Evolutionary conservation across 2,888 invertebrate genomes (phyloP), one percentile per base, ranked within the genome.

Genomic region (Drosophila ezoana): DNA sequence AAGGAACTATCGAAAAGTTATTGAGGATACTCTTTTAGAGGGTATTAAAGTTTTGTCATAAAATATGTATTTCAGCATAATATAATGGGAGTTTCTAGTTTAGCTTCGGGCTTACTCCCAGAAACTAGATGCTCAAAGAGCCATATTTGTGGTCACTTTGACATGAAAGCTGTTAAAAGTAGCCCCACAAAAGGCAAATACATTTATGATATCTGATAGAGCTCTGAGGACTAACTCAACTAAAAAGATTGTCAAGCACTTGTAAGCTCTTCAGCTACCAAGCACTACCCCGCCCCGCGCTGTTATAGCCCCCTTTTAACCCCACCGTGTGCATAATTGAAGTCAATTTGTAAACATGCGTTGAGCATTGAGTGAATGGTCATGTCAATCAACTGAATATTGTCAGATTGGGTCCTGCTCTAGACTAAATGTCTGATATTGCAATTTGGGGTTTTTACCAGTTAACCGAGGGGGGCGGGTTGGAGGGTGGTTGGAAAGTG

Each of bases 341-440:
- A 54, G 67, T 65, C 74, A 70, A 73, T 76, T 76, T 60, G 49
- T 33, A 43, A 51, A 51, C 51, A 62, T 16, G 44, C 41, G 43
- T 20, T 51, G 56, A 41, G 54, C 35, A 49, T 56, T 56, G 62
- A 63, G 60, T 52, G 76, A 59, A 68, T 72, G 72, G 77, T 62
- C 77, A 64, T 75, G 82, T 81, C 86, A 86, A 83, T 86, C 82
- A 83, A 72, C 68, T 72, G 69, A 49, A 72, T 78, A 83, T 68
- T 35, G 79, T 73, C 81, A 64, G 66, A 51, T 64, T 60, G 43
- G 16, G 14, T 16, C 41, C 35, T 43, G 35, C 18, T 18, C 62
- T 71, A 47, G 61, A 58, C 61, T 60, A 53, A 59, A 66, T 71
- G 71, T 58, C 74, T 52, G 75, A 70, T 76, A 76, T 61, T 61